A percentile compares a stretch with the other conserved stretches of the same genome.
These are phyloP conservation scores for Montifringilla adamsi DNA, from an alignment of 2,113 vertebrate genomes.

Conservation along the genomic window DNA sequence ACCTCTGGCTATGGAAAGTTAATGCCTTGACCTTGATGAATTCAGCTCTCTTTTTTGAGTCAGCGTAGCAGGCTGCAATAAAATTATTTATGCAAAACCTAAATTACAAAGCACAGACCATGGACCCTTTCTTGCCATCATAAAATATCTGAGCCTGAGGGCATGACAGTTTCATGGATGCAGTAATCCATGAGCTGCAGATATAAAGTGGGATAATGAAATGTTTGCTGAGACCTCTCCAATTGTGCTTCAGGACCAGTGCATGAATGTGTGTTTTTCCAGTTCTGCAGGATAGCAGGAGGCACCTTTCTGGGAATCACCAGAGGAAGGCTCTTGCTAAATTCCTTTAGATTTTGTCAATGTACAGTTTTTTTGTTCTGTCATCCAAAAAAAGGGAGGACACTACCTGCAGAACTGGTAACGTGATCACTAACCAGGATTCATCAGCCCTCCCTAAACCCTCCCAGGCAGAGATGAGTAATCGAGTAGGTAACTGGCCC, in stretches of 20 bases:
- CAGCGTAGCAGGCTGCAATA: not conserved
- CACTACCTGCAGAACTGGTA: not conserved
- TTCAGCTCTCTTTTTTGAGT: not conserved
- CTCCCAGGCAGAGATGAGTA: not conserved
- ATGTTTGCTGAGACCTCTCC: not conserved
- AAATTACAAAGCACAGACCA: not conserved
- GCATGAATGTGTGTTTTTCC: not conserved
- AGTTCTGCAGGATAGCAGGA: not conserved
- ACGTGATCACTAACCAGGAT: rapidly evolving
- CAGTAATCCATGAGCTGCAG: not conserved
- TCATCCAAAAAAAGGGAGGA: not conserved
- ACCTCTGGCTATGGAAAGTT: not conserved
- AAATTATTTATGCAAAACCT: not conserved
- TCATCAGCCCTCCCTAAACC: not conserved
- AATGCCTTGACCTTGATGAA: not conserved
- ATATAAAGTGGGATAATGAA: not conserved
- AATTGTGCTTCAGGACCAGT: not conserved
- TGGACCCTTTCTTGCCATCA: not conserved
- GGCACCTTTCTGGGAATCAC: not conserved
- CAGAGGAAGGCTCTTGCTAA: not conserved
- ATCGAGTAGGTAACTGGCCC: not conserved
- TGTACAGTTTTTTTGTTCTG: not conserved
- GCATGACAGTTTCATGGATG: not conserved
- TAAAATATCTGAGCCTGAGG: not conserved
- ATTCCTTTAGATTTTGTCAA: not conserved